These are phyloP conservation scores for Eupleurogrammus muticus DNA, from an alignment of 2,797 vertebrate genomes.

Conservation along the genomic window DNA sequence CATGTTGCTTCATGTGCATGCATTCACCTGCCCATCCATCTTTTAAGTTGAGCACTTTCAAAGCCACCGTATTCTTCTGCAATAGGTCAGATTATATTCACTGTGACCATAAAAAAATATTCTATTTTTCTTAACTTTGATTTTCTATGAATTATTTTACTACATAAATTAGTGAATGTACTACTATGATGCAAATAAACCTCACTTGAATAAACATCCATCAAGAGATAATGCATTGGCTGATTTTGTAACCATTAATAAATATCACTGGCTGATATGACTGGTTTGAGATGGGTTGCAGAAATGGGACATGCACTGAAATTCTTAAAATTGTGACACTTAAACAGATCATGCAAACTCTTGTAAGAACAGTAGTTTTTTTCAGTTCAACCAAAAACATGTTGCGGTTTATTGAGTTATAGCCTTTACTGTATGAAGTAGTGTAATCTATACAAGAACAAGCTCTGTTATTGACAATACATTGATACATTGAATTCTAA, in stretches of 20 bases:
- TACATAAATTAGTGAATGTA: constrained; percentile 79
- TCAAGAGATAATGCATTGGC: constrained; percentile 43
- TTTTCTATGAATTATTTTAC: constrained; percentile 85
- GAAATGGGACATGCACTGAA: background rate
- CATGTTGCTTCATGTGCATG: constrained; percentile 68
- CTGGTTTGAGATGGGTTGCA: background rate
- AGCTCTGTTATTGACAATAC: constrained; percentile 29
- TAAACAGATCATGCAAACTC: background rate
- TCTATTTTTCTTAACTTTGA: constrained; percentile 83
- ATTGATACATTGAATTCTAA: constrained; percentile 47
- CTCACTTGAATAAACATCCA: constrained; percentile 69
- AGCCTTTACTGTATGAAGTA: constrained; percentile 23
- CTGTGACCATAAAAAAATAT: constrained; percentile 77
- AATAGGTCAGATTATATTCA: constrained; percentile 79
- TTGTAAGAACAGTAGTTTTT: background rate
- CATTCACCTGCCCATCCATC: constrained; percentile 32
- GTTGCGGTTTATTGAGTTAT: background rate
- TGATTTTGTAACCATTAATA: constrained; percentile 36
- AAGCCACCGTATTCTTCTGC: constrained; percentile 78
- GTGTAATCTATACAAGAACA: constrained; percentile 31
- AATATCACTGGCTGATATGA: background rate
- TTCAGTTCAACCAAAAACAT: background rate
- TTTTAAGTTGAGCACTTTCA: constrained; percentile 67
- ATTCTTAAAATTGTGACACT: background rate
- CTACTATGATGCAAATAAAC: constrained; percentile 71